phyloP scores from a whole-genome alignment of 2,113 vertebrate species.

The Neodon shergylaensis region DNA sequence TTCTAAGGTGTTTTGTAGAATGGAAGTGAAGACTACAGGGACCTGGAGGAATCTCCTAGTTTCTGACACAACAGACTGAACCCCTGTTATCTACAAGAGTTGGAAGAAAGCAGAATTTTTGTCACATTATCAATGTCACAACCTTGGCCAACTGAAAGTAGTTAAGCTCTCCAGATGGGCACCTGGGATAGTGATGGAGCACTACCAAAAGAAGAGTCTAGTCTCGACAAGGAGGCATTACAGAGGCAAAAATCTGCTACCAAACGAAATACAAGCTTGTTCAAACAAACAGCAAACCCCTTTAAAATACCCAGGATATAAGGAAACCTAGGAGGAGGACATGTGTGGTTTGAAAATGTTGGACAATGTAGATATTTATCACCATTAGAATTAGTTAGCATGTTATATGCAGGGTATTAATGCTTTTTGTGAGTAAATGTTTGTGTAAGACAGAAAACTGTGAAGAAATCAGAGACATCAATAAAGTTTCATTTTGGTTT shows the following conservation, averaged over 20 bases:
- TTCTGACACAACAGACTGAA: background rate
- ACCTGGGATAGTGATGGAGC: background rate
- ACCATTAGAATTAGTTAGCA: background rate
- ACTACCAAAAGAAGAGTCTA: background rate
- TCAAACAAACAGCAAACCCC: background rate
- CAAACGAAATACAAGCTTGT: fast-evolving
- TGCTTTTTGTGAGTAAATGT: background rate
- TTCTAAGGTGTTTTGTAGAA: background rate
- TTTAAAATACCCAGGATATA: background rate
- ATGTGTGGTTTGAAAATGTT: background rate
- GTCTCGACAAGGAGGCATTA: background rate
- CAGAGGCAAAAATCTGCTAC: background rate
- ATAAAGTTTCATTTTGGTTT: background rate
- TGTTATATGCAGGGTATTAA: background rate
- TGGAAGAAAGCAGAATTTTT: background rate
- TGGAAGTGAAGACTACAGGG: background rate
- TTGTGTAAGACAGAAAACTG: background rate
- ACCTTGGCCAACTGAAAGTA: background rate
- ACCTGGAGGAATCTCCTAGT: background rate
- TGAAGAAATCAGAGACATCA: background rate
- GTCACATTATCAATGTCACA: background rate
- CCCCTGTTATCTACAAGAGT: background rate
- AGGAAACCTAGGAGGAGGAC: no score
- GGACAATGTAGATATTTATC: background rate
- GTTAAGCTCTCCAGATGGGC: background rate